These are phyloP conservation scores for Morone saxatilis DNA, from an alignment of 2,113 vertebrate genomes.

Conservation along the genomic window DNA sequence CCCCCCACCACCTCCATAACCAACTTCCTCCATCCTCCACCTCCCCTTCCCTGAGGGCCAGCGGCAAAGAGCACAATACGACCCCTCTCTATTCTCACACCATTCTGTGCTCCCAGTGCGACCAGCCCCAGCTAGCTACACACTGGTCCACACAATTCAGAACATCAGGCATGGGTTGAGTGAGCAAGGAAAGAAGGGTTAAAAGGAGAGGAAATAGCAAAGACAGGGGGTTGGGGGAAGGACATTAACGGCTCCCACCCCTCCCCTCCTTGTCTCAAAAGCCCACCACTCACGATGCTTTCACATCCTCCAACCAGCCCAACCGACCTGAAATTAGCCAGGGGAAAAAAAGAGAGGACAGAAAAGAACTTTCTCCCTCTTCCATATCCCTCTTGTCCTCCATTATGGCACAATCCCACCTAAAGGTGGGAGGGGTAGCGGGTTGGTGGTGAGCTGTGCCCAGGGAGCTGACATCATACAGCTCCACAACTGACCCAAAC, in stretches of 20 bases:
- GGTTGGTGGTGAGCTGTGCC: conserved; percentile 18
- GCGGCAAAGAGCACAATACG: conserved; percentile 69
- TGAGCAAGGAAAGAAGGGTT: conserved; percentile 48
- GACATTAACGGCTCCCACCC: background rate
- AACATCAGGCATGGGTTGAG: conserved; percentile 37
- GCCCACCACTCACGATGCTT: conserved; percentile 33
- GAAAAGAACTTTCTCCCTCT: conserved; percentile 11
- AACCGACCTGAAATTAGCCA: conserved; percentile 52
- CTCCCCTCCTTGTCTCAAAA: conserved; percentile 5
- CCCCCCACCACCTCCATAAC: conserved; percentile 34
- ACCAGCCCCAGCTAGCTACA: conserved; percentile 22
- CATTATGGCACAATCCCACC: conserved; percentile 47
- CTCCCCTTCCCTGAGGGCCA: conserved; percentile 53
- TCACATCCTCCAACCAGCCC: conserved; percentile 32
- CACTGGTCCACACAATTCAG: conserved; percentile 46
- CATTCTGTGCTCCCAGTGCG: conserved; percentile 41
- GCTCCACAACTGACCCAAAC: conserved; percentile 32
- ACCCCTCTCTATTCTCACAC: conserved; percentile 56
- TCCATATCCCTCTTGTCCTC: conserved; percentile 28
- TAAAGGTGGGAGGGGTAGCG: conserved; percentile 6
- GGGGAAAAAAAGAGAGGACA: conserved; percentile 6
- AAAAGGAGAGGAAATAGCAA: conserved; percentile 32
- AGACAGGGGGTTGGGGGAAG: background rate
- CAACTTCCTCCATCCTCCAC: conserved; percentile 35
- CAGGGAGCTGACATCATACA: conserved; percentile 40